These are phyloP conservation scores for Erythrocercus mccallii DNA, from an alignment of 2,113 vertebrate species.

Conservation along the genomic window DNA sequence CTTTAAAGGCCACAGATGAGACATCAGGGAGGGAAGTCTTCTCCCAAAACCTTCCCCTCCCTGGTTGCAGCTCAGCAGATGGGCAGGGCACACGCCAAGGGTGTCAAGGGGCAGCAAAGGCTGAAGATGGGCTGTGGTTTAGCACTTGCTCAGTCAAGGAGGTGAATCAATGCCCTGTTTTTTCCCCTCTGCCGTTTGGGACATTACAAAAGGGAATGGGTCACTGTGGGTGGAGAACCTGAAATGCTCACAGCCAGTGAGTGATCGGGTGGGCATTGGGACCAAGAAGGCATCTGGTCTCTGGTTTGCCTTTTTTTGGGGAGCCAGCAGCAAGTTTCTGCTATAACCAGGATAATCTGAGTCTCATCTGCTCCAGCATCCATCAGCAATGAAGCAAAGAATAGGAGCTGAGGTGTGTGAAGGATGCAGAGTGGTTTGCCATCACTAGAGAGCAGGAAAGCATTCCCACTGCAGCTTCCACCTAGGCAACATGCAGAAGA, in stretches of 20 bases:
- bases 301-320: neutral
- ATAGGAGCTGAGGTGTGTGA: neutral
- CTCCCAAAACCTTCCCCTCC: neutral
- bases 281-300: neutral
- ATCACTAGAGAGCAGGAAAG: constrained; percentile 65
- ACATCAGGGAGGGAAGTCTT: neutral
- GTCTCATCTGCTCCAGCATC: neutral
- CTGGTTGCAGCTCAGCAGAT: neutral
- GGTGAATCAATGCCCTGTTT: rapidly evolving
- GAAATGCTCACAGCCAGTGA: neutral
- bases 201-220: neutral
- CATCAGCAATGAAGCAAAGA: neutral
- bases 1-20: constrained; percentile 7
- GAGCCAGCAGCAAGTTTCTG: neutral
- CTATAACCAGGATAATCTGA: neutral
- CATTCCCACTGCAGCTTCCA: neutral
- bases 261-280: neutral
- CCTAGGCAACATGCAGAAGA: neutral
- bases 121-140: neutral
- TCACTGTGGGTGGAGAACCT: neutral
- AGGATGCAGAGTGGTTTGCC: neutral
- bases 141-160: neutral
- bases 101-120: neutral
- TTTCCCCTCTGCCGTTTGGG: neutral
- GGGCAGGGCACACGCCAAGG: rapidly evolving